Evolutionary conservation across 2,797 vertebrate species (phyloP).

Genomic region (Gymnothorax javanicus): DNA sequence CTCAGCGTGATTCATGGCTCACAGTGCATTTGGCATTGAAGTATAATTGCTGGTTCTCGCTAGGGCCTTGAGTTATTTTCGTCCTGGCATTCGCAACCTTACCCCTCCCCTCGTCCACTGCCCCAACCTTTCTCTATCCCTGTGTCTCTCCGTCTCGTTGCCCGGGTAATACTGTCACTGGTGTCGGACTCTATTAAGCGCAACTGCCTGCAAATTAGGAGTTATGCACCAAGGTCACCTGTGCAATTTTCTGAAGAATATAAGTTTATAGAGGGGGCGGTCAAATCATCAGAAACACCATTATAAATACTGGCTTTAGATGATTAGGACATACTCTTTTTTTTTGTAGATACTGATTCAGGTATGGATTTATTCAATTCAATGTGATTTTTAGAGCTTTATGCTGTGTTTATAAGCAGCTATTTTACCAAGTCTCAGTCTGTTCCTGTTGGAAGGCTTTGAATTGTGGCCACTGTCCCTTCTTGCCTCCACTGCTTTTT

Average conservation of each 20-base stretch:
- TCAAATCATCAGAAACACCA: too few relatives aligned
- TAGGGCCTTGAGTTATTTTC: constrained; percentile 46
- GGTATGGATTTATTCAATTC: too few relatives aligned
- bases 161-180: constrained; percentile 45
- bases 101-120: constrained; percentile 28
- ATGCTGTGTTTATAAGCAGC: too few relatives aligned
- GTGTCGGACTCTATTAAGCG: constrained; percentile 51
- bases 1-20: constrained; percentile 37
- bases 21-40: constrained; percentile 45
- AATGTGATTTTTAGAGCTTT: too few relatives aligned
- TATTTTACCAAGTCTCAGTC: too few relatives aligned
- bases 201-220: constrained; percentile 51
- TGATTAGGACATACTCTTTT: too few relatives aligned
- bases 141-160: constrained; percentile 23
- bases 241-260: constrained; percentile 20
- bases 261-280: too few relatives aligned
- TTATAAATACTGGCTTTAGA: too few relatives aligned
- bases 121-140: constrained; percentile 26
- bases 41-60: constrained; percentile 48
- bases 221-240: constrained; percentile 50
- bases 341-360: too few relatives aligned
- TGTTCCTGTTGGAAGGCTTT: too few relatives aligned
- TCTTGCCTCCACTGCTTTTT: too few relatives aligned
- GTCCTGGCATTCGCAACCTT: constrained; percentile 38
- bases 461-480: too few relatives aligned